Base-by-base conservation (phyloP, 2,113 vertebrate species). In the Grantiella picta region DNA sequence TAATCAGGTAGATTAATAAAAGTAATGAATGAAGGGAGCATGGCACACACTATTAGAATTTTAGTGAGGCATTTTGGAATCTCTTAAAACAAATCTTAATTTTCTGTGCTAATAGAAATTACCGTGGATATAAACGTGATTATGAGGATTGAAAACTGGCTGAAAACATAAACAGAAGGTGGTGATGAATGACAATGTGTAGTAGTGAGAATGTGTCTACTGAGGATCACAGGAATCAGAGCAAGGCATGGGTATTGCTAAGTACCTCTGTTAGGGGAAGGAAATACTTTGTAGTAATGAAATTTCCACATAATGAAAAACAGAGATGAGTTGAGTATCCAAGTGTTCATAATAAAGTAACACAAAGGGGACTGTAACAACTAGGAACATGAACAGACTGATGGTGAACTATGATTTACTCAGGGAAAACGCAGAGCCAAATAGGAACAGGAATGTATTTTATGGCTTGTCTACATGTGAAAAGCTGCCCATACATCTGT, bases 341-440 rank as follows among this genome's bases (percentile, higher is more conserved):
- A 85, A 49, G 44, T 80, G 54, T n/a, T 91, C 89, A 95, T 87
- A 93, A 90, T 82, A 76, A 82, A 92, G n/a, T 82, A 84, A 84
- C 25, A 64, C n/a, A 89, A 92, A 75, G 31, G 20, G 29, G 44
- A 63, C 68, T 83, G 35, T 44, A 65, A 86, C 57, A 49, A 84
- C 85, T 25, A 85, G 35, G 52, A 82, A 72, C 8, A 28, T 31
- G 53, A 83, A 86, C 29, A 93, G 60, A 54, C 18, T 49, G 57
- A 73, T 7, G 25, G 18, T 44, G 50, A 86, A 78, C 59, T 68
- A 53, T 17, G 20, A 72, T 70, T 69, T 73, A 70, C 40, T 49
- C 24, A 54, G 54, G 45, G 68, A 86, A 89, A 82, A 80, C 6
- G 18, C 56, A 82, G 56, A 82, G 44, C 25, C 28, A 35, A 33